Evolutionary conservation across 1,140 invertebrate genomes (phyloP).

Genomic region (Ectropis grisescens): DNA sequence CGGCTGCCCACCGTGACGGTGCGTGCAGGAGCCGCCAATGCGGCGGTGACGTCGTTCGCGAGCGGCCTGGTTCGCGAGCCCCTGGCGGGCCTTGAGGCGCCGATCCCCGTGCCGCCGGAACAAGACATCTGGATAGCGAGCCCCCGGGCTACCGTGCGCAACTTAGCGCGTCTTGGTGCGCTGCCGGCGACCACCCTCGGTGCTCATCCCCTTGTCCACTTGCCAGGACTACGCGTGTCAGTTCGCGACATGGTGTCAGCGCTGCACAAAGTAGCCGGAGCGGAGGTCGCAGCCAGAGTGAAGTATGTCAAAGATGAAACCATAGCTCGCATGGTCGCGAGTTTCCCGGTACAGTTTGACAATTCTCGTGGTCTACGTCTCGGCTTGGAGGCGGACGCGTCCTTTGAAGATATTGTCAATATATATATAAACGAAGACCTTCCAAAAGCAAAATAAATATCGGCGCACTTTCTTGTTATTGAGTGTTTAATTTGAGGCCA

Average conservation of each 20-base stretch:
- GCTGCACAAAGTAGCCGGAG: conserved; percentile 26
- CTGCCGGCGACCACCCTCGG: conserved; percentile 15
- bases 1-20: conserved; percentile 47
- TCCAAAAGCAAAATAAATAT: background rate
- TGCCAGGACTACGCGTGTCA: conserved; percentile 34
- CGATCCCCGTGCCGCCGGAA: conserved; percentile 29
- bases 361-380: conserved; percentile 26
- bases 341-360: conserved; percentile 32
- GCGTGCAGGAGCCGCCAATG: conserved; percentile 32
- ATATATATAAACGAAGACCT: conserved; percentile 10
- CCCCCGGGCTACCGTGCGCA: conserved; percentile 26
- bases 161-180: conserved; percentile 30
- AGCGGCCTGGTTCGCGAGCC: conserved; percentile 50
- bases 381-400: conserved; percentile 34
- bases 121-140: conserved; percentile 37
- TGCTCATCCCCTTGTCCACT: conserved; percentile 29
- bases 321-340: conserved; percentile 25
- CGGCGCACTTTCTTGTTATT: too few relatives aligned
- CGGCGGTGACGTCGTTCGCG: conserved; percentile 45
- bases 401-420: conserved; percentile 31
- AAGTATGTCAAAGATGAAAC: conserved; percentile 22
- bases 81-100: conserved; percentile 21
- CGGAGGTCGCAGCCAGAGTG: conserved; percentile 20
- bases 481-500: too few relatives aligned
- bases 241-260: conserved; percentile 30